Evolutionary conservation across 2,888 invertebrate species (phyloP), one percentile per base, ranked within the genome.

Genomic region (Molorchus minor): DNA sequence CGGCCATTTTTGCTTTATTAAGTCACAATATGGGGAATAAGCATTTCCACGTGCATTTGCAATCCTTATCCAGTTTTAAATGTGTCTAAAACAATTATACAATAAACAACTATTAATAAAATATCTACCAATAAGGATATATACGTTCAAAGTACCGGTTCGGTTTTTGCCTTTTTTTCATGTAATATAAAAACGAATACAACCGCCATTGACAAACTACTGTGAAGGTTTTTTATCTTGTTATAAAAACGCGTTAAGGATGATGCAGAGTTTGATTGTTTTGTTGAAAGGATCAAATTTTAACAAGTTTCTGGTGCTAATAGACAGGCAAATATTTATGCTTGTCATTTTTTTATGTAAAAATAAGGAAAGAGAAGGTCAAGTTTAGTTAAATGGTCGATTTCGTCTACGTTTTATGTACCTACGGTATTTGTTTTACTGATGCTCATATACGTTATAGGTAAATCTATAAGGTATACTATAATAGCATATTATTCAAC

Each of bases 1-100:
- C 49, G 74, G 77, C 78, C 77, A 77, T 78, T 75, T 76, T 76
- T 74, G 68, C 69, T 66, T 67, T 71, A 69, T 69, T 64, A 62
- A 54, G 56, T 61, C 53, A 54, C 60, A n/a, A n/a, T n/a, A n/a
- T n/a, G n/a, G n/a, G n/a, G n/a, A n/a, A n/a, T n/a, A n/a, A n/a
- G n/a, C n/a, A n/a, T n/a, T n/a, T n/a, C n/a, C n/a, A n/a, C n/a
- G n/a, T n/a, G n/a, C n/a, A n/a, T n/a, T n/a, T n/a, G n/a, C n/a
- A n/a, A n/a, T n/a, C n/a, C n/a, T n/a, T n/a, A n/a, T n/a, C n/a
- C n/a, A n/a, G n/a, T n/a, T n/a, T n/a, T n/a, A n/a, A n/a, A n/a
- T n/a, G n/a, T n/a, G n/a, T n/a, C n/a, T n/a, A n/a, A n/a, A n/a
- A n/a, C n/a, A n/a, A n/a, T n/a, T n/a, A n/a, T n/a, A n/a, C n/a